Conservation (phyloP, 2,888 invertebrate species). For the Aproaerema taeniolella region DNA sequence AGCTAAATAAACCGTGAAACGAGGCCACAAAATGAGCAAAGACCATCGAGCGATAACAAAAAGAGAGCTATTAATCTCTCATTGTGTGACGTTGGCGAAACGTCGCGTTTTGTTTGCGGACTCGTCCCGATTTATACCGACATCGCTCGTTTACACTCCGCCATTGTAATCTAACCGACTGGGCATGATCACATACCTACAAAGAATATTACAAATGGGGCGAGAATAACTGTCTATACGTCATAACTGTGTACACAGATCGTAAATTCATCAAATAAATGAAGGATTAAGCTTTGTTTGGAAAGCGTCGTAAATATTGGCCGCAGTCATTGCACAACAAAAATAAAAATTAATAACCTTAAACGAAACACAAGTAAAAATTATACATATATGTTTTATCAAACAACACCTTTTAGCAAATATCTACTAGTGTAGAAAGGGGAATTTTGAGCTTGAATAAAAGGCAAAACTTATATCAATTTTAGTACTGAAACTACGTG, state of each 20-base stretch:
- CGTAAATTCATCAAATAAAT: conserved; percentile 46
- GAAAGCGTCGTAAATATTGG: too few species aligned
- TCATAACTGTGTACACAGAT: conserved; percentile 61
- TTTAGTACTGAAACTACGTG: too few species aligned
- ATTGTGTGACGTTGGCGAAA: conserved; percentile 61
- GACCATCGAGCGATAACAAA: conserved; percentile 68
- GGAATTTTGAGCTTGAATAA: too few species aligned
- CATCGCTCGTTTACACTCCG: conserved; percentile 53
- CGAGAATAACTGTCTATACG: conserved; percentile 59
- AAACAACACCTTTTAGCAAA: too few species aligned
- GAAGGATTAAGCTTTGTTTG: conserved; percentile 11
- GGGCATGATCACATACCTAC: conserved; percentile 69
- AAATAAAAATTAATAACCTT: not conserved
- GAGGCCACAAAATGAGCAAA: conserved; percentile 68
- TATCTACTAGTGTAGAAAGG: too few species aligned
- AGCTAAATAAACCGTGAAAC: conserved; percentile 70
- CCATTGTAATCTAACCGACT: conserved; percentile 62
- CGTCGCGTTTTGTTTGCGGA: conserved; percentile 66
- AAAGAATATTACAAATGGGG: conserved; percentile 60
- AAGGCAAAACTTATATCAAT: too few species aligned
- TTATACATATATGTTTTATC: too few species aligned
- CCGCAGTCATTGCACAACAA: too few species aligned
- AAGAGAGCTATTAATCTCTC: conserved; percentile 69
- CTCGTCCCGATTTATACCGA: conserved; percentile 54
- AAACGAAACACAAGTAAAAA: too few species aligned